Percentiles rank a stretch among this genome's conserved stretches.
These are phyloP conservation scores for Acleris emargana DNA, from an alignment of 2,888 invertebrate species.

Conservation along the genomic window DNA sequence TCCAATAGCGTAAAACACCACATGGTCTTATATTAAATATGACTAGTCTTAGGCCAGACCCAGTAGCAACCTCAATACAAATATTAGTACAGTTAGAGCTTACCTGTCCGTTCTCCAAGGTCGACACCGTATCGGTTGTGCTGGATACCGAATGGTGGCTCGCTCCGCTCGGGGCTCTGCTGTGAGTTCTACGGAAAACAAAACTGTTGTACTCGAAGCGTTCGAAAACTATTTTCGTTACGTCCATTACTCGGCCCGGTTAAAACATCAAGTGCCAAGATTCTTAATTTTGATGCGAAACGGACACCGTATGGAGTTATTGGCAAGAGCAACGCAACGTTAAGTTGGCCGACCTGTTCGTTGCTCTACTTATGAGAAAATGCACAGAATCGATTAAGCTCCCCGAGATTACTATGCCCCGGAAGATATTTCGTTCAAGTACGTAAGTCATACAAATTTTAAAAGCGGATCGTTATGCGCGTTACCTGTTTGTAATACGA, in stretches of 20 bases:
- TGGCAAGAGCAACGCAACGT: slow-evolving; percentile 17
- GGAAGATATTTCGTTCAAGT: slow-evolving; percentile 31
- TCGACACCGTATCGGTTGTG: slow-evolving; percentile 75
- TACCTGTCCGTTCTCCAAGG: slow-evolving; percentile 82
- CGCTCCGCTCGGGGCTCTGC: slow-evolving; percentile 78
- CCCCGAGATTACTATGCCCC: slow-evolving; percentile 18
- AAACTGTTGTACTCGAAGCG: slow-evolving; percentile 23
- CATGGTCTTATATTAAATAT: no score
- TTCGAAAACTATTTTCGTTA: slow-evolving; percentile 27
- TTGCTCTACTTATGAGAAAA: slow-evolving; percentile 34
- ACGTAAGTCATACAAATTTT: slow-evolving; percentile 17
- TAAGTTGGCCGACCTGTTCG: slow-evolving; percentile 32
- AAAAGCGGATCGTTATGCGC: slow-evolving; percentile 8
- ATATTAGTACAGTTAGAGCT: slow-evolving; percentile 18
- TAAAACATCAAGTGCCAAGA: not conserved
- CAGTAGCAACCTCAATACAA: slow-evolving; percentile 21
- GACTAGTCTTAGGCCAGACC: not conserved
- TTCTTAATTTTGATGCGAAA: no score
- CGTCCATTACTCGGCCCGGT: slow-evolving; percentile 25
- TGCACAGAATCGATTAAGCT: slow-evolving; percentile 34
- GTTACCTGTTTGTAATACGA: slow-evolving; percentile 17
- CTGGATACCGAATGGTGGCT: slow-evolving; percentile 80
- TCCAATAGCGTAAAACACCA: no score
- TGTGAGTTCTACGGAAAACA: slow-evolving; percentile 69
- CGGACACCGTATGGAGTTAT: no score